Base-by-base conservation (phyloP, 2,113 vertebrate genomes). In the Pycnonotus jocosus region DNA sequence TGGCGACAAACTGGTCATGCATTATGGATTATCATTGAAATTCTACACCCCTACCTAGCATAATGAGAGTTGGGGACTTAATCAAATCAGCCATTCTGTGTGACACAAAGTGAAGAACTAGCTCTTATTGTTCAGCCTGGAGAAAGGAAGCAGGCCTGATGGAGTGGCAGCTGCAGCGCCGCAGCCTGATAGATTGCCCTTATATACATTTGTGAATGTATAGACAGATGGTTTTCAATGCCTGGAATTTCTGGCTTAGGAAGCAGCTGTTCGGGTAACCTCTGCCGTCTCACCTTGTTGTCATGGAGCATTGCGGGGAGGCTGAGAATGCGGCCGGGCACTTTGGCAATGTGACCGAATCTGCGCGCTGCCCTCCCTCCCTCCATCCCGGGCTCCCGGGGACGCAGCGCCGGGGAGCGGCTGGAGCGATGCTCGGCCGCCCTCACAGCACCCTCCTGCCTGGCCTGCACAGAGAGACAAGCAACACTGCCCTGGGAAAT, bases 21-120 rank as follows among this genome's bases (percentile, higher is more conserved):
- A 99, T 99, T 99, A 99, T 99, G 99, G 99, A 99, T 99, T 99
- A 99, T 99, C 99, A 99, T 99, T 99, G 99, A 99, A 99, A 99
- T 99, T 99, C 99, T 99, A 99, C 99, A 99, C 99, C 99, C 99
- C 99, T 99, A 99, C 99, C 99, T 99, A 99, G 99, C 98, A 99
- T 99, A 99, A 99, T 99, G 99, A 99, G 99, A 99, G 98, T 98
- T 98, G 97, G 98, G 99, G 99, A 99, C 99, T 99, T 99, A 99
- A 99, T 99, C 99, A 99, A 99, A 99, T 99, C 99, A 99, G 99
- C 98, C 98, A 99, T 99, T 99, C 99, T 99, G 98, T 98, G 98
- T 97, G 98, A 98, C 99, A 99, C 99, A 99, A 99, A 99, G 99
- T 99, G 98, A 99, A 99, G 99, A 98, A 98, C 98, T 98, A 96